These are phyloP conservation scores for Parotocinclus haroldoi DNA, from an alignment of 2,797 vertebrate genomes.

Conservation along the genomic window DNA sequence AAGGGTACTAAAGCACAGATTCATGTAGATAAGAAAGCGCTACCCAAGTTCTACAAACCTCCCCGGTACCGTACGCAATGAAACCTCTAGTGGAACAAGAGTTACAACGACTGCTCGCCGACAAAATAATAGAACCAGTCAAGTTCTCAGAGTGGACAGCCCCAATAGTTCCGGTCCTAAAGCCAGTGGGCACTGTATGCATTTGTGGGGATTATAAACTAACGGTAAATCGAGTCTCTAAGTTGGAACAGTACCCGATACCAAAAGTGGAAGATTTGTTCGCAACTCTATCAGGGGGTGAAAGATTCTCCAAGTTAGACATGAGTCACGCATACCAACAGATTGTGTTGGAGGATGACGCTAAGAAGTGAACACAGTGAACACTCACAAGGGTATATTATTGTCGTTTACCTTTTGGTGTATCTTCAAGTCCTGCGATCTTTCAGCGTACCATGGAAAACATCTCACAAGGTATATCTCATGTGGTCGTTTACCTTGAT, in stretches of 20 bases:
- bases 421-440: neutral
- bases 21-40: too few species aligned
- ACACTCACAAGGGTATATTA: neutral
- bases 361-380: too few species aligned
- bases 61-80: too few species aligned
- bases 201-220: conserved; percentile 25
- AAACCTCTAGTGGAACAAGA: too few species aligned
- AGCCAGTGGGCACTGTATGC: neutral
- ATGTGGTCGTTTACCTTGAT: neutral
- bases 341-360: neutral
- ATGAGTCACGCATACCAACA: neutral
- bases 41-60: too few species aligned
- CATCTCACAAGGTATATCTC: neutral
- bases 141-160: conserved; percentile 21
- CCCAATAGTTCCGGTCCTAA: neutral
- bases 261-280: neutral
- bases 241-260: conserved; percentile 8
- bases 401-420: neutral
- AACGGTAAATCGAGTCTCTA: conserved; percentile 3
- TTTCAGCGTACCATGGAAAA: neutral
- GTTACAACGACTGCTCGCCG: too few species aligned
- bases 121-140: neutral
- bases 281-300: neutral
- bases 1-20: too few species aligned
- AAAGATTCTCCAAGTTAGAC: too few species aligned